Base-by-base conservation (phyloP, 53 echinoderm and acorn worm species). In the Holothuria leucospilota region DNA sequence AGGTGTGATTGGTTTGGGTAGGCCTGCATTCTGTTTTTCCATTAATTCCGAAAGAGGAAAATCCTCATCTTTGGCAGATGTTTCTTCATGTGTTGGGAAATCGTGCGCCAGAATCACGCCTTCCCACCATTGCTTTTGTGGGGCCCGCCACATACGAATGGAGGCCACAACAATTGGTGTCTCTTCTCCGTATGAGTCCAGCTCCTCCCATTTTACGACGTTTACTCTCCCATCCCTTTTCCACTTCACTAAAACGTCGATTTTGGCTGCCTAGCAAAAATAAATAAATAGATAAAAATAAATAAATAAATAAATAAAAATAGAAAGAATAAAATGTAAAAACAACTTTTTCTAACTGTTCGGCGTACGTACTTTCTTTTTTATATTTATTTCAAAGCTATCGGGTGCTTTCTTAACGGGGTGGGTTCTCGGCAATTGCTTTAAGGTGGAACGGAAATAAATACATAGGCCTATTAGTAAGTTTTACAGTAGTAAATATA, bases 141-240 rank as follows among this genome's bases (percentile, higher is more conserved):
- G 64, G 2, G 64, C 64, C 64, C 64, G 8, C 64, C 64, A 63
- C 64, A 63, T 63, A 24, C 64, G 64, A 63, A 63, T 27, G 64
- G 23, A 27, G 27, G 64, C 23, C 2, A 4, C 64, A 24, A 63
- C 27, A 23, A 24, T 7, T 63, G 64, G 64, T 27, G 64, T 27
- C 8, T 63, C 64, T 63, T 63, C 27, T 63, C 64, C 62, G 4
- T 63, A 63, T 4, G 64, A 2, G 6, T 63, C 64, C 5, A 63
- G 23, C 2, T 63, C 23, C 64, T 7, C 64, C 64, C 64, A 63
- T 27, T 63, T 2, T 24, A 63, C 64, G 23, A 63, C 64, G 64
- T 63, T 63, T 27, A 4, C 27, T 4, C 64, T 63, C 8, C 64
- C 27, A 27, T 63, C 64, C 64, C 27, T 63, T 27, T 27, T 27